These are phyloP conservation scores for Gallinago paraguaiae DNA, from an alignment of 2,113 vertebrate species.

Conservation along the genomic window DNA sequence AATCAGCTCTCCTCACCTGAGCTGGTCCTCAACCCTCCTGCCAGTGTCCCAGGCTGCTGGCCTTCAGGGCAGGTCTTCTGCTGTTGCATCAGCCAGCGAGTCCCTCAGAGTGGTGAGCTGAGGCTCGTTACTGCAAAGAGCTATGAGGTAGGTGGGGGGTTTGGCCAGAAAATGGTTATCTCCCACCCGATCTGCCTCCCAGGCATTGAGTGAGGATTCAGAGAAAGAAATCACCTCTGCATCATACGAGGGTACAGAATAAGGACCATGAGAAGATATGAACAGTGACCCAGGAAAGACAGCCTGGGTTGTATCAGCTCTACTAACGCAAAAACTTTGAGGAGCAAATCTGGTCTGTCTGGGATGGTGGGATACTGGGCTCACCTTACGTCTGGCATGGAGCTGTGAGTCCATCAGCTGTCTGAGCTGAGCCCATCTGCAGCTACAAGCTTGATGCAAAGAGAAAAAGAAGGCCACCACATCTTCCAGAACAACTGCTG, in stretches of 20 bases:
- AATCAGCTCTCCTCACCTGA: background rate
- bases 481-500: background rate
- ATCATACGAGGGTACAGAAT: background rate
- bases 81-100: background rate
- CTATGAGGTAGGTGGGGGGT: fast-evolving
- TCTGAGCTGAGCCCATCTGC: background rate
- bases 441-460: background rate
- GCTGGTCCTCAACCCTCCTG: background rate
- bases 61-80: background rate
- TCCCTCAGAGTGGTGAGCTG: background rate
- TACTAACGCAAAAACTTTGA: background rate
- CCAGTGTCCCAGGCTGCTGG: background rate
- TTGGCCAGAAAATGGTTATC: background rate
- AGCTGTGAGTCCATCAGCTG: background rate
- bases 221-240: background rate
- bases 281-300: background rate
- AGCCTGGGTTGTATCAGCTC: background rate
- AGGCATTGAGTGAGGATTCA: background rate
- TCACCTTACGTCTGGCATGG: background rate
- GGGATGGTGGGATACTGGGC: background rate
- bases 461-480: background rate
- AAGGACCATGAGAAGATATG: background rate
- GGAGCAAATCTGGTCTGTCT: background rate
- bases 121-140: background rate
- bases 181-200: fast-evolving